Evolutionary conservation across 2,113 vertebrate genomes (phyloP).

Genomic region (Catharus minimus): DNA sequence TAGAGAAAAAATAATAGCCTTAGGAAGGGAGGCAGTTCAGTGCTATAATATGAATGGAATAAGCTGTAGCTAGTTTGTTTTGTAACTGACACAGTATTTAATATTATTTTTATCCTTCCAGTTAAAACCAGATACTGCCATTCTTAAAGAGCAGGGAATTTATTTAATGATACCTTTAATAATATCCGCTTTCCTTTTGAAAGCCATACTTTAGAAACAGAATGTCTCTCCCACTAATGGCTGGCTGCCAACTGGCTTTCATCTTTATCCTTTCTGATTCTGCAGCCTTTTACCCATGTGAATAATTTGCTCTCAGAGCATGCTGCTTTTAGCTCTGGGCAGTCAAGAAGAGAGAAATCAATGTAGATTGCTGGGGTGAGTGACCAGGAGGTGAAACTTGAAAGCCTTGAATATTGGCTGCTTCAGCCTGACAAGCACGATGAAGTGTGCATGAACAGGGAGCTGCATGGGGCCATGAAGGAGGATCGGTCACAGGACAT

Average conservation of each 20-base stretch:
- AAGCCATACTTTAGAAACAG: slow-evolving; percentile 11
- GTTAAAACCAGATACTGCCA: background rate
- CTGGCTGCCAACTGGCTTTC: slow-evolving; percentile 35
- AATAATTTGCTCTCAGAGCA: slow-evolving; percentile 13
- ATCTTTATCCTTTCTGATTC: slow-evolving; percentile 25
- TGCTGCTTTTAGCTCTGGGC: slow-evolving; percentile 29
- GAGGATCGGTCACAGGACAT: background rate
- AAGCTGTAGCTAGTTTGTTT: background rate
- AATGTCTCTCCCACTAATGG: slow-evolving; percentile 25
- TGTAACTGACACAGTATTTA: background rate
- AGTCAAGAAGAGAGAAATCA: slow-evolving; percentile 16
- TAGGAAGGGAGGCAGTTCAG: background rate
- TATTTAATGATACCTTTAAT: slow-evolving; percentile 41
- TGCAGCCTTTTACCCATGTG: background rate
- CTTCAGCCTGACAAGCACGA: background rate
- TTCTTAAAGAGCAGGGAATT: background rate
- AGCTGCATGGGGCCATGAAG: background rate
- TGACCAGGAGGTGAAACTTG: slow-evolving; percentile 26
- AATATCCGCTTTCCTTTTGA: slow-evolving; percentile 1
- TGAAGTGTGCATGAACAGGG: background rate
- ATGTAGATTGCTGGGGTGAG: slow-evolving; percentile 31
- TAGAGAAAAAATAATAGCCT: background rate
- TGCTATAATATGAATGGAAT: background rate
- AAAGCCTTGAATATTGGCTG: background rate
- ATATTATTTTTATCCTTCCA: slow-evolving; percentile 39